phyloP scores from a whole-genome alignment of 2,888 invertebrate genomes.

The Drosophila heteroneura region DNA sequence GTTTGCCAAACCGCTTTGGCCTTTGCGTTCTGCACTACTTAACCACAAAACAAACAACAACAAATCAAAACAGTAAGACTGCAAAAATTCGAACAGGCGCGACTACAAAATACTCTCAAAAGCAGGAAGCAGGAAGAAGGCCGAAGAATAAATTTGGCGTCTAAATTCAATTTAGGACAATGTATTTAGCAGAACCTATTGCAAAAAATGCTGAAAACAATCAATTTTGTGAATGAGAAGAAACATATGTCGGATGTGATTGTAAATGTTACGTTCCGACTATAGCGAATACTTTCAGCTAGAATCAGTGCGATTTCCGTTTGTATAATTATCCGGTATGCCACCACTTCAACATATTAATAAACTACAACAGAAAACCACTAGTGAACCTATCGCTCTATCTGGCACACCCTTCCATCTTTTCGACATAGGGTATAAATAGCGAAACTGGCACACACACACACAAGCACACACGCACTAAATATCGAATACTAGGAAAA shows the following conservation, averaged over 20 bases:
- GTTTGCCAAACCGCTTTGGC: slow-evolving; percentile 71
- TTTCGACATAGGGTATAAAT: slow-evolving; percentile 43
- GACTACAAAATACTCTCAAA: slow-evolving; percentile 31
- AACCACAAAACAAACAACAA: slow-evolving; percentile 63
- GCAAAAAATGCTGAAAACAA: background rate
- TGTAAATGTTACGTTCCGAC: background rate
- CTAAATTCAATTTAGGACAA: background rate
- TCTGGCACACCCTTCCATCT: slow-evolving; percentile 25
- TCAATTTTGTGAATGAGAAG: background rate
- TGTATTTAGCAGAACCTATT: background rate
- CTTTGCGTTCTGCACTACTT: slow-evolving; percentile 70
- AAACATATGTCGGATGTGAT: background rate
- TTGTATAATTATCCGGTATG: background rate
- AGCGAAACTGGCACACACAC: slow-evolving; percentile 62
- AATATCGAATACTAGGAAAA: slow-evolving; percentile 31
- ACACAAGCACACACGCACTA: slow-evolving; percentile 10
- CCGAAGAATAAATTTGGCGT: background rate
- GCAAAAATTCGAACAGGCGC: background rate
- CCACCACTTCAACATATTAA: background rate
- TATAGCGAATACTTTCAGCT: background rate
- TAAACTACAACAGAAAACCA: background rate
- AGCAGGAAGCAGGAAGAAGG: too few species aligned
- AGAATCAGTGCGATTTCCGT: background rate
- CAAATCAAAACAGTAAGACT: slow-evolving; percentile 69
- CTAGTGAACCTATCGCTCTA: background rate